Evolutionary conservation across 2,797 vertebrate genomes (phyloP), one percentile per base, ranked within the genome.

Genomic region (Babyrousa celebensis): DNA sequence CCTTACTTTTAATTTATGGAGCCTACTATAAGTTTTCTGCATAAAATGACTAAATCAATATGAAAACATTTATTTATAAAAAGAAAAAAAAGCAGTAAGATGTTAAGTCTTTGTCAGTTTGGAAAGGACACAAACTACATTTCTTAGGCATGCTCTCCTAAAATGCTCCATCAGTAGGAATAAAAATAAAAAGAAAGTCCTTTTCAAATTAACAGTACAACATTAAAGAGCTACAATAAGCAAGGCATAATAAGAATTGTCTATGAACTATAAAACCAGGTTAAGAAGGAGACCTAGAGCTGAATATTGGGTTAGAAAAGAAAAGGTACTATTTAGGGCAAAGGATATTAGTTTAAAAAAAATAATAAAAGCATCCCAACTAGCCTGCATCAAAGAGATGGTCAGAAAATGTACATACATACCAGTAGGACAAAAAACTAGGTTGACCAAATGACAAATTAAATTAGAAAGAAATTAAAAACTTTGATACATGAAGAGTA

Each of bases 1-100:
- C 77, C 54, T 88, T 88, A 58, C 21, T 86, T 96, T 79, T 91
- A 67, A 79, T 89, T 92, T 89, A 68, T 27, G 23, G 54, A 65
- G 27, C 10, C 29, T 80, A 70, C 40, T 56, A 8, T 23, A 20
- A 32, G 40, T 11, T 85, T 97, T 92, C 48, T 82, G 27, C 65
- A 70, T 71, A 58, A 89, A 79, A 75, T 32, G 21, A 75, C 74
- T 65, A 92, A 88, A 79, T 80, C 60, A 67, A 40, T 84, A 78
- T 43, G 56, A 89, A 96, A 88, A 74, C n/a, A 80, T 27, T 14
- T 85, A 18, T 75, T 89, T 40, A 83, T 6, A 32, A 89, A 71
- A 92, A 78, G 62, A n/a, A 80, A 23, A 23, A 72, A 88, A 86
- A 67, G 83, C 52, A 88, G 27, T 75, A 17, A 1, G 27, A 67